Conservation (phyloP, 2,113 vertebrate genomes). For the Microcebus murinus region DNA sequence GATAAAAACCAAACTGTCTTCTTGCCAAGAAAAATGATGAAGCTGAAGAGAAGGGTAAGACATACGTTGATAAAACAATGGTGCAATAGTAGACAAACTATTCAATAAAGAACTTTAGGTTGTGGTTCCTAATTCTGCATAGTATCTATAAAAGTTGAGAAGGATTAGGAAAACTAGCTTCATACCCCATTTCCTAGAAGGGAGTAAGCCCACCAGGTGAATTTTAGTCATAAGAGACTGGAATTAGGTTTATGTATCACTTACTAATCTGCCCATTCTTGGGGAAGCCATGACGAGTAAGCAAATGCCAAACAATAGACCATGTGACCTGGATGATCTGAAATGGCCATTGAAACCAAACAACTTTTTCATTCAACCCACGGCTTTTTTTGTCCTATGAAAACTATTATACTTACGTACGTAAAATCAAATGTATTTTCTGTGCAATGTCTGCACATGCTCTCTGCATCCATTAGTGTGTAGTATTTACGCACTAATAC, state of each 20-base stretch:
- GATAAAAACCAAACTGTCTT: conserved; percentile 50
- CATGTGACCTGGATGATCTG: background rate
- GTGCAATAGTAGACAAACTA: background rate
- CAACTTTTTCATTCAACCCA: background rate
- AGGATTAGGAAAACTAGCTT: background rate
- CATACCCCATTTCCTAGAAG: background rate
- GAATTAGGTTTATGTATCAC: background rate
- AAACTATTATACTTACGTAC: background rate
- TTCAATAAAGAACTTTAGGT: background rate
- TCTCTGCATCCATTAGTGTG: background rate
- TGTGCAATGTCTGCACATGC: background rate
- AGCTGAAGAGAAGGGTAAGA: rapidly evolving
- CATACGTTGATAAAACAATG: background rate
- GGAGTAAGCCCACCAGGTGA: background rate
- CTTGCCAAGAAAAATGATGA: background rate
- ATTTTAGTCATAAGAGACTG: background rate
- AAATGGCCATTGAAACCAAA: background rate
- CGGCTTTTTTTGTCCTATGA: background rate
- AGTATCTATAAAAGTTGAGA: background rate
- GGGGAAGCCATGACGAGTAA: background rate
- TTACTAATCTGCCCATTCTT: background rate
- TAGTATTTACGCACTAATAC: background rate
- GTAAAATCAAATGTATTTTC: background rate
- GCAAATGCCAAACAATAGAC: background rate
- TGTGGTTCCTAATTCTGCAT: background rate